phyloP scores from a whole-genome alignment of 2,888 invertebrate species.

The Cenopis cana region DNA sequence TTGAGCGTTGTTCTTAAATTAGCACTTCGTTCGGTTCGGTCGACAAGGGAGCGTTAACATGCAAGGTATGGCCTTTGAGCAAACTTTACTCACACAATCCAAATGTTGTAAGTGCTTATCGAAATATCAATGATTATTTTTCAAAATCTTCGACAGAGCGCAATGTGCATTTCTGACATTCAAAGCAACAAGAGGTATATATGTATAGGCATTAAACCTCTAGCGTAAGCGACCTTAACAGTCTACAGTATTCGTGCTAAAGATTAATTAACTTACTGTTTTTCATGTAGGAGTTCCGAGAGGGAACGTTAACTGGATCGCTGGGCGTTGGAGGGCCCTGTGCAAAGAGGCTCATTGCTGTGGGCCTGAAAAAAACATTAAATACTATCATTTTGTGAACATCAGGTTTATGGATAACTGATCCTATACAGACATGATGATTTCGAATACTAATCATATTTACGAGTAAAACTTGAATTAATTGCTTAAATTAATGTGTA shows the following conservation, averaged over 20 bases:
- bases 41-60: constrained; percentile 24
- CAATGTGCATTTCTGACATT: background rate
- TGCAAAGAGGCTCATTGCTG: constrained; percentile 87
- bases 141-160: too few species aligned
- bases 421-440: too few species aligned
- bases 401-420: background rate
- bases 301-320: constrained; percentile 87
- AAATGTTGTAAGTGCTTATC: background rate
- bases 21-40: constrained; percentile 13
- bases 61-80: constrained; percentile 2
- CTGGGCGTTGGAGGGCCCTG: constrained; percentile 86
- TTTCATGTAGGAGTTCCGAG: constrained; percentile 61
- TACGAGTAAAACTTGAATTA: too few species aligned
- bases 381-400: background rate
- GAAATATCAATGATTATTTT: too few species aligned
- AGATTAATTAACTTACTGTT: constrained; percentile 59
- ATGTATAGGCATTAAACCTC: background rate
- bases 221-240: background rate
- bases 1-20: constrained; percentile 27
- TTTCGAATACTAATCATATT: too few species aligned
- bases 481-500: too few species aligned
- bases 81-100: background rate
- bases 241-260: constrained; percentile 12
- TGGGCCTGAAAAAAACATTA: constrained; percentile 77
- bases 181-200: background rate